Conservation (phyloP, 2,888 invertebrate species). For the Deroplatys truncata region DNA sequence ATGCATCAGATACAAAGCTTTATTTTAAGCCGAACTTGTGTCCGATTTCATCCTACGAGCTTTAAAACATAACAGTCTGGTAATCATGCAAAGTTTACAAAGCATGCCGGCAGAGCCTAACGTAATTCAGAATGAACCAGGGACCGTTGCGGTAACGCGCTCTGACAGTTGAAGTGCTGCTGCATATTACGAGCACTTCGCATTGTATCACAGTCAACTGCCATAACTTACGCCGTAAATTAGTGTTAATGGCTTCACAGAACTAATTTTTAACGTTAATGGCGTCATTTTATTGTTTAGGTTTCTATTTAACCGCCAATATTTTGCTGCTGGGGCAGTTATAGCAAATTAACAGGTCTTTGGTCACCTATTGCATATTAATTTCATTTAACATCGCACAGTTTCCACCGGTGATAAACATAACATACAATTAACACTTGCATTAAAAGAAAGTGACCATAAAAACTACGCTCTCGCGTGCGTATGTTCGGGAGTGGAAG, state of each 20-base stretch:
- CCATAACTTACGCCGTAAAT: not conserved
- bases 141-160: too few relatives aligned
- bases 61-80: too few relatives aligned
- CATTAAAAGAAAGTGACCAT: not conserved
- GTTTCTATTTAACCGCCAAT: not conserved
- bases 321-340: not conserved
- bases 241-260: not conserved
- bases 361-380: not conserved
- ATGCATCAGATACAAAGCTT: too few relatives aligned
- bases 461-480: too few relatives aligned
- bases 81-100: too few relatives aligned
- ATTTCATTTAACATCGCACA: not conserved
- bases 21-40: too few relatives aligned
- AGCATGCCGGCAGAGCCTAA: too few relatives aligned
- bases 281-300: not conserved
- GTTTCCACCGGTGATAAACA: not conserved
- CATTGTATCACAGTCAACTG: not conserved
- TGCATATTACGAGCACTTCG: not conserved
- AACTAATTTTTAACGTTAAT: not conserved
- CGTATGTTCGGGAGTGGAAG: too few relatives aligned
- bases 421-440: not conserved
- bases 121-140: too few relatives aligned
- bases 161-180: not conserved
- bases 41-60: too few relatives aligned
- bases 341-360: not conserved